phyloP scores from a whole-genome alignment of 2,888 invertebrate species.

The Sinelater perroti region DNA sequence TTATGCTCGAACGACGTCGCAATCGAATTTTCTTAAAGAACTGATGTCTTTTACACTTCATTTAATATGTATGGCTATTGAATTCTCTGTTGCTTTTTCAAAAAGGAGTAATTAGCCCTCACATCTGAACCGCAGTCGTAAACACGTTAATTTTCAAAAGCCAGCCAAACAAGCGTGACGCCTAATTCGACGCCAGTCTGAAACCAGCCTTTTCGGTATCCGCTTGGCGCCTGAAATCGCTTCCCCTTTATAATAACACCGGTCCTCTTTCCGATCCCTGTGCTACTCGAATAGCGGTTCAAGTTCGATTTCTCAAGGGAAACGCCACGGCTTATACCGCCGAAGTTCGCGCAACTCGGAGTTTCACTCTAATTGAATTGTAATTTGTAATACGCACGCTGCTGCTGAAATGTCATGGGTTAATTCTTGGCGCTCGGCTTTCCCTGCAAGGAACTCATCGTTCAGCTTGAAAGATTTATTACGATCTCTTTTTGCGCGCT shows the following conservation, averaged over 20 bases:
- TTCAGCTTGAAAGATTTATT: too few species aligned
- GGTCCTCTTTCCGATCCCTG: slow-evolving; percentile 38
- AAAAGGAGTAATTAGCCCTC: too few species aligned
- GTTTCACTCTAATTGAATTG: slow-evolving; percentile 39
- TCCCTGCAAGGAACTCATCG: background rate
- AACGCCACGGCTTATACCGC: slow-evolving; percentile 39
- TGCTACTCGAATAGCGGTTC: slow-evolving; percentile 38
- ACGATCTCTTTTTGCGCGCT: too few species aligned
- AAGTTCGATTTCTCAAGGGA: slow-evolving; percentile 41
- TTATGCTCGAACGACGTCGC: too few species aligned
- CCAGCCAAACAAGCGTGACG: background rate
- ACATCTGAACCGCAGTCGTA: too few species aligned
- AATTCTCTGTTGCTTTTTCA: too few species aligned
- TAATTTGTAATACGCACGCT: slow-evolving; percentile 37
- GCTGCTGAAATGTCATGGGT: slow-evolving; percentile 3
- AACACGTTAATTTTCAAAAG: too few species aligned
- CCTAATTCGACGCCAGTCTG: background rate
- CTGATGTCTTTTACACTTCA: too few species aligned
- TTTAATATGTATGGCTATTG: too few species aligned
- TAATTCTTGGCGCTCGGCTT: background rate
- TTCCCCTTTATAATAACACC: slow-evolving; percentile 39
- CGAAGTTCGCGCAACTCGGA: slow-evolving; percentile 38
- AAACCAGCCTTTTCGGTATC: slow-evolving; percentile 18
- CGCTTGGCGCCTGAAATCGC: slow-evolving; percentile 31
- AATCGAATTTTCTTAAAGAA: too few species aligned